Evolutionary conservation across 2,888 invertebrate species (phyloP).

Genomic region (Spisula subtruncata): DNA sequence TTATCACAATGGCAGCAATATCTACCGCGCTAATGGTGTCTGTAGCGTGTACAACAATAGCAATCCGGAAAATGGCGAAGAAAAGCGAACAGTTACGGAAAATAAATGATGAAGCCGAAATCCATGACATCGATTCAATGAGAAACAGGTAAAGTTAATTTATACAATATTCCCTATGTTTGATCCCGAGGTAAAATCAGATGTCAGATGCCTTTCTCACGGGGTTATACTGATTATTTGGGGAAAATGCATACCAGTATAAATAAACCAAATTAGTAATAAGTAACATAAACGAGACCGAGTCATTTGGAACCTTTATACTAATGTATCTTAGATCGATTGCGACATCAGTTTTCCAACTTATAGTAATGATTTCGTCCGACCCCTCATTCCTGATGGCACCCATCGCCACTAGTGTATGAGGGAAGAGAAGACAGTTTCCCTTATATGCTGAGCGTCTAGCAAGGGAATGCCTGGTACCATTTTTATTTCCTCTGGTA

Average conservation of each 20-base stretch:
- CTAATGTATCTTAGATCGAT: no score
- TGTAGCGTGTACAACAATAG: slow-evolving; percentile 29
- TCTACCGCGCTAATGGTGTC: slow-evolving; percentile 32
- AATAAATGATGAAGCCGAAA: slow-evolving; percentile 36
- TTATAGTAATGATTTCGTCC: no score
- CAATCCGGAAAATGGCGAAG: slow-evolving; percentile 48
- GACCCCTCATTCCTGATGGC: no score
- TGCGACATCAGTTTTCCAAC: no score
- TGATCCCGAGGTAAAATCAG: background rate
- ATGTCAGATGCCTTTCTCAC: background rate
- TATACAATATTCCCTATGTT: background rate
- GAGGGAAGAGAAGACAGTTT: background rate
- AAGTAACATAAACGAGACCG: no score
- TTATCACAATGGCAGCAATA: slow-evolving; percentile 20
- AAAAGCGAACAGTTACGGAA: slow-evolving; percentile 57
- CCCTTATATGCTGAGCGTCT: no score
- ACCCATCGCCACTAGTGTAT: no score
- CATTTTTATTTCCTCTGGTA: background rate
- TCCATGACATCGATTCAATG: background rate
- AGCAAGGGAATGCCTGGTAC: background rate
- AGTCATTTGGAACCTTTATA: no score
- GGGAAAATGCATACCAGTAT: no score
- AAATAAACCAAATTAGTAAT: no score
- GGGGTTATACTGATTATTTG: no score
- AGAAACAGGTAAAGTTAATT: background rate